Percentiles rank a stretch among this genome's conserved stretches.
phyloP scores from a whole-genome alignment of 2,797 vertebrate species.

The Chromis chromis region DNA sequence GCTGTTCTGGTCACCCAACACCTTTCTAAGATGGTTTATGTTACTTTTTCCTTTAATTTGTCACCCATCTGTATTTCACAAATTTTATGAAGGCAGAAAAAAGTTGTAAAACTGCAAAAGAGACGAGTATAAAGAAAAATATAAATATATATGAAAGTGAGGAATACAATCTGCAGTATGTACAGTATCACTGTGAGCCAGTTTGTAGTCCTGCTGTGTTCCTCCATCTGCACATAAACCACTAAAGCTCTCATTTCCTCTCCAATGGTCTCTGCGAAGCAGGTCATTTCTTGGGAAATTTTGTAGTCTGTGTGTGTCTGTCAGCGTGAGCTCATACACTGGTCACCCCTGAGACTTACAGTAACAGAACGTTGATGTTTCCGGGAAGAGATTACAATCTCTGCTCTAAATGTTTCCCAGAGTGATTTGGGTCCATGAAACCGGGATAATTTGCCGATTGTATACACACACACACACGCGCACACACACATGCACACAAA shows the following conservation, averaged over 20 bases:
- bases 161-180: neutral
- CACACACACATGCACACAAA: neutral
- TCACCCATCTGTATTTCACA: neutral
- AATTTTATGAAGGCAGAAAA: neutral
- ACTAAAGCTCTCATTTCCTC: conserved; percentile 58
- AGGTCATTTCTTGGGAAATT: conserved; percentile 29
- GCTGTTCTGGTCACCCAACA: no score
- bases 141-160: neutral
- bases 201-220: conserved; percentile 7
- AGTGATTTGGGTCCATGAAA: conserved; percentile 55
- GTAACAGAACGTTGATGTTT: conserved; percentile 60
- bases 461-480: conserved; percentile 3
- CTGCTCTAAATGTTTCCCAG: conserved; percentile 72
- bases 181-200: neutral
- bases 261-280: conserved; percentile 18
- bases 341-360: conserved; percentile 50
- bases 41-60: no score
- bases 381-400: conserved; percentile 71
- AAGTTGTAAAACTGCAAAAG: neutral
- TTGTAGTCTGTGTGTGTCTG: neutral
- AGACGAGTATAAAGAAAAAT: neutral
- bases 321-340: neutral
- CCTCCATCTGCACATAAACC: conserved; percentile 34
- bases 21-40: no score
- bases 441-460: conserved; percentile 48